phyloP scores from a whole-genome alignment of 2,113 vertebrate species.

The Psophia crepitans region DNA sequence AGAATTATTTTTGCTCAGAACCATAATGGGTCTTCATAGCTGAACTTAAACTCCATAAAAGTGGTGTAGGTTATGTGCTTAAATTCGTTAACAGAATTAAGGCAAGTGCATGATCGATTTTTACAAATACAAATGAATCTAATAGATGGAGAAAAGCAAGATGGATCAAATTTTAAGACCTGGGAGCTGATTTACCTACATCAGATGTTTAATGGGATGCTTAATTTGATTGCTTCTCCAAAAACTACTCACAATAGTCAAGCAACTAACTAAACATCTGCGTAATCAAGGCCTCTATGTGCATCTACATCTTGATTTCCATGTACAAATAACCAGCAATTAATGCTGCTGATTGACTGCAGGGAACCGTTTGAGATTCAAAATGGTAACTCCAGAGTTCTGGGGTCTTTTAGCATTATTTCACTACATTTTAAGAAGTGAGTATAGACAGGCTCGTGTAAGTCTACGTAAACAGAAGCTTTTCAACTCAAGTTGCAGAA shows the following conservation, averaged over 20 bases:
- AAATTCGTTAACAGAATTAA: background rate
- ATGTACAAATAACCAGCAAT: background rate
- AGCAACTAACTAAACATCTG: conserved; percentile 6
- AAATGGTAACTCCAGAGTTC: background rate
- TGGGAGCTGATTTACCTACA: conserved; percentile 7
- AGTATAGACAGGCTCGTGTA: background rate
- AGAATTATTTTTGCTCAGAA: background rate
- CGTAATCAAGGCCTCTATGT: background rate
- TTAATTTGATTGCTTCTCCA: conserved; percentile 41
- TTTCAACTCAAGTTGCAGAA: background rate
- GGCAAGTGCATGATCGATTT: background rate
- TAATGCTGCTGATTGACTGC: background rate
- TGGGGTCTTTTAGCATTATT: background rate
- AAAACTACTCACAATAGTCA: conserved; percentile 9
- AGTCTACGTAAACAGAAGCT: background rate
- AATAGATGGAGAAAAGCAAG: background rate
- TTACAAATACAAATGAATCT: background rate
- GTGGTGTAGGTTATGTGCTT: background rate
- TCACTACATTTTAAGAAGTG: background rate
- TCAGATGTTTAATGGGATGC: conserved; percentile 25
- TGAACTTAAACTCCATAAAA: background rate
- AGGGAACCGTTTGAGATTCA: background rate
- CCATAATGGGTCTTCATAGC: background rate
- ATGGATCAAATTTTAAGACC: background rate
- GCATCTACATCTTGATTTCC: conserved; percentile 11